Evolutionary conservation across 2,888 invertebrate species (phyloP).

Genomic region (Timema podura): DNA sequence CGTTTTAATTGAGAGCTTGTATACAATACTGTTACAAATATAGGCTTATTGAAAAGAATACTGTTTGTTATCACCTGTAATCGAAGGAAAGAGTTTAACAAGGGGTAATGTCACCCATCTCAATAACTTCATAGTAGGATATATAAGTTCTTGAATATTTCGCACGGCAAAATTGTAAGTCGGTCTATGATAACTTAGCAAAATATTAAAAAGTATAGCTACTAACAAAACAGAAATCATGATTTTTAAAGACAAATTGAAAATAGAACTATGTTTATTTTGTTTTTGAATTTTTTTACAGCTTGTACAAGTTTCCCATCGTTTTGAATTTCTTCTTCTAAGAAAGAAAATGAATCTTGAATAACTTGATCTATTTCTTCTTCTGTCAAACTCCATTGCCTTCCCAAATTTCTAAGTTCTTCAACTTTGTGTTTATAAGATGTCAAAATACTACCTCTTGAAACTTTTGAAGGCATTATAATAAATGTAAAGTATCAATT

Average conservation of each 20-base stretch:
- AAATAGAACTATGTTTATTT: neutral
- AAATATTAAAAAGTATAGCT: constrained; percentile 45
- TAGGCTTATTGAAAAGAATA: neutral
- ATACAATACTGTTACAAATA: no score
- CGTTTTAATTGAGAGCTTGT: no score
- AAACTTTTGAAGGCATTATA: constrained; percentile 21
- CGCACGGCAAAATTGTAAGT: constrained; percentile 63
- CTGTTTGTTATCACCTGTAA: constrained; percentile 56
- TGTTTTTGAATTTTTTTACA: neutral
- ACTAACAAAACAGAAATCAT: constrained; percentile 30
- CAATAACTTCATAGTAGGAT: constrained; percentile 71
- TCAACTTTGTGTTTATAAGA: constrained; percentile 54
- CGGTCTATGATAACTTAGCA: constrained; percentile 56
- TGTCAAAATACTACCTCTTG: constrained; percentile 20
- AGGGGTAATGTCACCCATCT: constrained; percentile 73
- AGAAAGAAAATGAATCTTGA: constrained; percentile 50
- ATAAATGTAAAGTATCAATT: neutral
- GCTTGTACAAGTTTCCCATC: constrained; percentile 33
- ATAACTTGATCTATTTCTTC: constrained; percentile 60
- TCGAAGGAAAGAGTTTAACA: constrained; percentile 65
- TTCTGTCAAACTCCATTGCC: constrained; percentile 56
- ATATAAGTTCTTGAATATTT: constrained; percentile 74
- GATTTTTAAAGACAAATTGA: constrained; percentile 3
- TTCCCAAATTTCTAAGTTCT: constrained; percentile 55
- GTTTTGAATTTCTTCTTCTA: constrained; percentile 36